These are phyloP conservation scores for Parapristionchus giblindavisi DNA, from an alignment of 2,888 invertebrate genomes.

Conservation along the genomic window DNA sequence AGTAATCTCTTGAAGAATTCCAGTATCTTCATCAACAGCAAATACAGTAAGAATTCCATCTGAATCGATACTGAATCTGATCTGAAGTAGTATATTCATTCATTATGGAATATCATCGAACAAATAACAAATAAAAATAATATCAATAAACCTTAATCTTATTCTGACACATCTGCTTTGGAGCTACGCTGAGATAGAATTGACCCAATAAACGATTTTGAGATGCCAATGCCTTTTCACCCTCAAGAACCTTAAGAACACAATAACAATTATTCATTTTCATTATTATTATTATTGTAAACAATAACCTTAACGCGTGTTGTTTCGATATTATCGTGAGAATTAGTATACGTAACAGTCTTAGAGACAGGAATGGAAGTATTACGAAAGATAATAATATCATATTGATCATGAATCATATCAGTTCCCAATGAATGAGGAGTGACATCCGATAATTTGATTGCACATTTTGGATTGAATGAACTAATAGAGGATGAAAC, in stretches of 20 bases:
- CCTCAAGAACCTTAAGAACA: not conserved
- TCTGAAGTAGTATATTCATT: not conserved
- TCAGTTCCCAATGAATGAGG: slow-evolving; percentile 20
- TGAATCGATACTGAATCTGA: not conserved
- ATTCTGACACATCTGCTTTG: not conserved
- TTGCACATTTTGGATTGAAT: no score
- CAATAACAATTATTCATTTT: no score
- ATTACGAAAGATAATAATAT: slow-evolving; percentile 1
- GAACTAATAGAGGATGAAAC: no score
- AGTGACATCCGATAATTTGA: slow-evolving; percentile 22
- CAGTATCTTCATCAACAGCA: not conserved
- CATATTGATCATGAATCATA: not conserved
- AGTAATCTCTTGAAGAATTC: not conserved
- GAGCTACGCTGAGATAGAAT: not conserved
- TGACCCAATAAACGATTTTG: not conserved
- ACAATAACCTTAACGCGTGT: no score
- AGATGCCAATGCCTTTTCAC: not conserved
- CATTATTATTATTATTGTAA: no score
- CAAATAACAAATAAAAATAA: no score
- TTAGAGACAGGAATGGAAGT: not conserved
- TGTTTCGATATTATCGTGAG: not conserved
- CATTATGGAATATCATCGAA: no score
- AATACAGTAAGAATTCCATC: not conserved
- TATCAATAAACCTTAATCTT: no score
- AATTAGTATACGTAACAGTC: not conserved